Evolutionary conservation across 2,888 invertebrate species (phyloP).

Genomic region (Amiota communis): DNA sequence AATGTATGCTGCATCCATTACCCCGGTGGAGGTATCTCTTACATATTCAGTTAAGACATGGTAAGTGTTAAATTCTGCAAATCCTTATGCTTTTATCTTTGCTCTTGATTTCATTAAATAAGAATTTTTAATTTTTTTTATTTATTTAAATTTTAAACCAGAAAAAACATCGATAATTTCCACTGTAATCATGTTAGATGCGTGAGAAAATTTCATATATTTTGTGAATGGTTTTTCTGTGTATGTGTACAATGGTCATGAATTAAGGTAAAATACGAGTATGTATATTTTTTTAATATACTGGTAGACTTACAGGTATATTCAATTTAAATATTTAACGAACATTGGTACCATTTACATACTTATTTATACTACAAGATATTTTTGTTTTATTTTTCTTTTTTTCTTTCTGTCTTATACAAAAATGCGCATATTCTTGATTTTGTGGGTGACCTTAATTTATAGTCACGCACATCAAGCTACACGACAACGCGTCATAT

Average conservation of each 20-base stretch:
- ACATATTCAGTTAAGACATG: too few relatives aligned
- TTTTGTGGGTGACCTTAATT: constrained; percentile 47
- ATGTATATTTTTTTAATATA: too few relatives aligned
- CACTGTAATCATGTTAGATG: constrained; percentile 25
- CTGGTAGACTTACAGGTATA: too few relatives aligned
- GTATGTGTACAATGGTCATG: too few relatives aligned
- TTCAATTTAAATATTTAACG: background rate
- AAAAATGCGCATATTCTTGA: background rate
- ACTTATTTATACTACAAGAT: too few relatives aligned
- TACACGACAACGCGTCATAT: constrained; percentile 8
- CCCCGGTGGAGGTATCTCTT: too few relatives aligned
- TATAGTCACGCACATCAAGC: constrained; percentile 41
- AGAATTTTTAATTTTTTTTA: background rate
- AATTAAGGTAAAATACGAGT: background rate
- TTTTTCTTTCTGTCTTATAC: background rate
- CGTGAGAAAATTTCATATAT: constrained; percentile 48
- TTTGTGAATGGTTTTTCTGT: background rate
- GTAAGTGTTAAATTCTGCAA: background rate
- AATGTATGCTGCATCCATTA: too few relatives aligned
- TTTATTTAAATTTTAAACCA: too few relatives aligned
- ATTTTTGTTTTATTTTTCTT: constrained; percentile 2
- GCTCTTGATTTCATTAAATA: background rate
- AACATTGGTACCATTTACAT: background rate
- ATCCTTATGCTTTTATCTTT: background rate
- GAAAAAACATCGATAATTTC: too few relatives aligned